Conservation (phyloP, 2,113 vertebrate species). For the Lathamus discolor region DNA sequence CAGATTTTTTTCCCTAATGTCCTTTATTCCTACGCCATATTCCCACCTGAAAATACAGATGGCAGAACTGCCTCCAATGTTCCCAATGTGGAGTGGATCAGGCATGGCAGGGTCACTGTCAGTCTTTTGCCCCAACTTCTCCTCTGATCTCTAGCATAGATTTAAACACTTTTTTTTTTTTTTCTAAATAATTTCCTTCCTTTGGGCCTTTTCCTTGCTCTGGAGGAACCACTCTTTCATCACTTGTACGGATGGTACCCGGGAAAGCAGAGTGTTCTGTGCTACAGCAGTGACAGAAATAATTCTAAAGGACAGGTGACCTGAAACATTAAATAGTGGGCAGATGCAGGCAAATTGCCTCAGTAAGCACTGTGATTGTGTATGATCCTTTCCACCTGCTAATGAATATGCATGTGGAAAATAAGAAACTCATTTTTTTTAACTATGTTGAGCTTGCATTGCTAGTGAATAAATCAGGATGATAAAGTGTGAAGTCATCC, state of each 20-base stretch:
- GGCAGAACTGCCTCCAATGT: background rate
- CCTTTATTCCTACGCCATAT: background rate
- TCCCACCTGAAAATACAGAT: conserved; percentile 11
- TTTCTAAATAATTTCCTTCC: background rate
- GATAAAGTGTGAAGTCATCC: conserved; percentile 49
- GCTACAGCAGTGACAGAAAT: background rate
- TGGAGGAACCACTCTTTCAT: background rate
- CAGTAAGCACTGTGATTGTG: conserved; percentile 43
- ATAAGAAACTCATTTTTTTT: conserved; percentile 29
- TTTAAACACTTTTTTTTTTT: background rate
- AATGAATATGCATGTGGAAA: conserved; percentile 55
- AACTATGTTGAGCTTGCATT: conserved; percentile 34
- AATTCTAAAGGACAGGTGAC: conserved; percentile 48
- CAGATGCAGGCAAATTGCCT: conserved; percentile 49
- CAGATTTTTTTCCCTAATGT: background rate
- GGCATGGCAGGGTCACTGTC: background rate
- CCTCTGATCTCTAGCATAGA: background rate
- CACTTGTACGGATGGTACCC: background rate
- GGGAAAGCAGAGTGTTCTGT: background rate
- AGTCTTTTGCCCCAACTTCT: background rate
- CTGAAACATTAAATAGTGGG: conserved; percentile 31
- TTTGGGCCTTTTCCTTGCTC: background rate
- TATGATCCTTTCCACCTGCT: conserved; percentile 45
- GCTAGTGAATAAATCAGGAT: conserved; percentile 44
- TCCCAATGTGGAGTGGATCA: background rate